Base-by-base conservation (phyloP, 2,888 invertebrate species). In the Synanthedon vespiformis region DNA sequence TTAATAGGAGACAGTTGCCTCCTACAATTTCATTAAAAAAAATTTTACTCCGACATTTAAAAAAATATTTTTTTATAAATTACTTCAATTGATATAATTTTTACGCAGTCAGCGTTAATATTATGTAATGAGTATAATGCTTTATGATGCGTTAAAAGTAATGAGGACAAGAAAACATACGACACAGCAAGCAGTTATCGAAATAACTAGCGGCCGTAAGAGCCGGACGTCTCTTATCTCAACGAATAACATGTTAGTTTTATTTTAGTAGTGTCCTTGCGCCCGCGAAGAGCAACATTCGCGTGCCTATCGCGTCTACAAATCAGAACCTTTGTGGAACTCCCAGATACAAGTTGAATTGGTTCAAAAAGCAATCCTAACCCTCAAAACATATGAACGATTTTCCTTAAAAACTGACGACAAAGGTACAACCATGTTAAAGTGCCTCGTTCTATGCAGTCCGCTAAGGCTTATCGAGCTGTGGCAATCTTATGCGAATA, bases 261-360 rank as follows among this genome's bases (percentile, higher is more conserved):
- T 79, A 76, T 80, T 82, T 75, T 71, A 73, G 68, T 69, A 68
- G 65, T 74, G 79, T 81, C 79, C 76, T 79, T 80, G 76, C 68
- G 72, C 70, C 66, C 66, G 65, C 68, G 64, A 72, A 74, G 77
- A 78, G 74, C 72, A 78, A 80, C 81, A 80, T 79, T 79, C 77
- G 72, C 70, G 65, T 65, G 64, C 68, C 72, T 81, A 83, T 83
- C 83, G 69, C 69, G 62, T 63, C 74, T 68, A 79, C 79, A 77
- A 80, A 84, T 83, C 83, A 74, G 74, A 71, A 74, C 74, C 74
- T 72, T 65, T 69, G 68, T 73, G 63, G 68, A 69, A 73, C 73
- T 68, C 61, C 64, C 64, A 70, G 74, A 76, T 71, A 72, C 51
- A 10, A 68, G 68, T 57, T 49, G 55, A 58, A 59, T 57, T 58